Conservation (phyloP, 2,888 invertebrate species). For the Chouioia cunea region DNA sequence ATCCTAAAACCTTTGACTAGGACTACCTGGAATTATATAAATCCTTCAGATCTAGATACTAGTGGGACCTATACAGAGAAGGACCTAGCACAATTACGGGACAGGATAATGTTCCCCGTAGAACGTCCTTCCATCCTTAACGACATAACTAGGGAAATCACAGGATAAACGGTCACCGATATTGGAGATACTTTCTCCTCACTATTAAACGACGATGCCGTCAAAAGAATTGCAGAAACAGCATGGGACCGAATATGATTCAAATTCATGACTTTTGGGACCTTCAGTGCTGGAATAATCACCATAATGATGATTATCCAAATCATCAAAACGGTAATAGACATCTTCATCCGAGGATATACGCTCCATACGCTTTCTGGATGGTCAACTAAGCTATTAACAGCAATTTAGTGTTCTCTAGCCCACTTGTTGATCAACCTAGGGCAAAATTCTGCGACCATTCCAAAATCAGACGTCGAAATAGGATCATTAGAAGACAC, state of each 20-base stretch:
- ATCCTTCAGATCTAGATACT: no score
- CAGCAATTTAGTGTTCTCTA: slow-evolving; percentile 34
- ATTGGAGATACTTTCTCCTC: slow-evolving; percentile 11
- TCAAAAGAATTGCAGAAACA: slow-evolving; percentile 29
- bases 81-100: no score
- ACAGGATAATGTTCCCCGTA: no score
- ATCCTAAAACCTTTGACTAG: slow-evolving; percentile 37
- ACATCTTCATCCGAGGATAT: slow-evolving; percentile 36
- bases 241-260: slow-evolving; percentile 35
- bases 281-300: no score
- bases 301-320: no score
- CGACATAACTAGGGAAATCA: slow-evolving; percentile 36
- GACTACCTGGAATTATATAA: slow-evolving; percentile 47
- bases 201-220: slow-evolving; percentile 27
- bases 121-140: no score
- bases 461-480: no score
- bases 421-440: slow-evolving; percentile 31
- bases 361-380: slow-evolving; percentile 35
- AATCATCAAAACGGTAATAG: no score
- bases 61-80: no score
- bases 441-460: background rate
- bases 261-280: slow-evolving; percentile 37
- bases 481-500: no score
- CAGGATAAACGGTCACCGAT: background rate
- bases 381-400: slow-evolving; percentile 29